Percentiles rank a stretch among this genome's conserved stretches.
These are phyloP conservation scores for Lepus oiostolus DNA, from an alignment of 2,797 vertebrate species.

Conservation along the genomic window DNA sequence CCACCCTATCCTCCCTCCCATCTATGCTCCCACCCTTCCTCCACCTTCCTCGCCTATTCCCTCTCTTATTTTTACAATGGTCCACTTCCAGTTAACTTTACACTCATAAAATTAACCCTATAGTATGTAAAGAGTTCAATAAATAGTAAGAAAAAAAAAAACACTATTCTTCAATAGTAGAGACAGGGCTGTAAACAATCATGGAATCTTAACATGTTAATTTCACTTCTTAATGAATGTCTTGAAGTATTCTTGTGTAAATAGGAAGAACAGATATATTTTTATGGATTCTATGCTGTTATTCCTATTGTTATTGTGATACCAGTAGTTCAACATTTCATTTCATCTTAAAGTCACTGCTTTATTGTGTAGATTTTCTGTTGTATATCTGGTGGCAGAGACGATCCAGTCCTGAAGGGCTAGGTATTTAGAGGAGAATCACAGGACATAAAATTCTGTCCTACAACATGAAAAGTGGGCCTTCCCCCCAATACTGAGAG, in stretches of 20 bases:
- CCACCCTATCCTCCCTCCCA: too few relatives aligned
- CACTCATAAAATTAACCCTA: too few relatives aligned
- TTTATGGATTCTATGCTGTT: neutral
- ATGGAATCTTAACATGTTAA: too few relatives aligned
- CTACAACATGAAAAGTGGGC: neutral
- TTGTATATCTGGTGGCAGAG: neutral
- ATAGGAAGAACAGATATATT: neutral
- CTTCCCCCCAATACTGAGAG: neutral
- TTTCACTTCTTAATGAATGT: too few relatives aligned
- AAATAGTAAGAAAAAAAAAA: too few relatives aligned
- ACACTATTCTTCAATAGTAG: too few relatives aligned
- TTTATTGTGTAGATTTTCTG: neutral
- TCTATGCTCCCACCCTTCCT: too few relatives aligned
- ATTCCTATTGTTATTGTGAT: neutral
- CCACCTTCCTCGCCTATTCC: too few relatives aligned
- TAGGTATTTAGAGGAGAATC: neutral
- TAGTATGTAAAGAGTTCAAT: too few relatives aligned
- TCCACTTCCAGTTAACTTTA: too few relatives aligned
- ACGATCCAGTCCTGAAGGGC: neutral
- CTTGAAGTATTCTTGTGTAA: neutral
- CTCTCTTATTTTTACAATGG: too few relatives aligned
- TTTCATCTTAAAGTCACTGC: neutral
- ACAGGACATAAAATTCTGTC: neutral
- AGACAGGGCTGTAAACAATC: too few relatives aligned
- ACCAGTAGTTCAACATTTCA: neutral